These are phyloP conservation scores for Drosophila funebris DNA, from an alignment of 1,140 invertebrate genomes.

Conservation along the genomic window DNA sequence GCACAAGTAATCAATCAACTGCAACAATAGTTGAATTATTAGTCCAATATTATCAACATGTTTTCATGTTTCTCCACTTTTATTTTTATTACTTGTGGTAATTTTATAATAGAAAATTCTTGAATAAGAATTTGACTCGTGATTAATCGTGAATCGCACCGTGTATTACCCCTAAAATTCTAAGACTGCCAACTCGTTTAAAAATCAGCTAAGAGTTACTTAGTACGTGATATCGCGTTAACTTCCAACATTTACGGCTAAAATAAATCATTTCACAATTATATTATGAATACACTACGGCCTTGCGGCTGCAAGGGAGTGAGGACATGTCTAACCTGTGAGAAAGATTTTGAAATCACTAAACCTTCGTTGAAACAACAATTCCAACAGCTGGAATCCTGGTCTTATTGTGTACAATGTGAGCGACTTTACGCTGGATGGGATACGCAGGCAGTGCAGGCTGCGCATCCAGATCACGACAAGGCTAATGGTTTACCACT, in stretches of 20 bases:
- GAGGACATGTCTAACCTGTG: slow-evolving; percentile 93
- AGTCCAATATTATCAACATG: too few species aligned
- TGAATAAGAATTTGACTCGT: too few species aligned
- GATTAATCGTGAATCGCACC: not conserved
- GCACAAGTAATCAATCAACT: too few species aligned
- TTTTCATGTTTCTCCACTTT: not conserved
- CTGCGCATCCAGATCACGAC: slow-evolving; percentile 88
- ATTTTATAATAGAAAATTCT: too few species aligned
- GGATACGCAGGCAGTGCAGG: slow-evolving; percentile 85
- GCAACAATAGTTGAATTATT: too few species aligned
- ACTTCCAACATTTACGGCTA: not conserved
- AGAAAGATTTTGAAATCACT: slow-evolving; percentile 87
- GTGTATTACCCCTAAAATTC: not conserved
- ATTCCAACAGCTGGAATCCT: slow-evolving; percentile 85
- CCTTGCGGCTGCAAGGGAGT: slow-evolving; percentile 97
- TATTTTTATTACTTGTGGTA: too few species aligned
- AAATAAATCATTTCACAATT: not conserved
- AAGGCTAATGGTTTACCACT: slow-evolving; percentile 86
- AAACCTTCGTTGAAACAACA: slow-evolving; percentile 83
- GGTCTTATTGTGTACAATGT: slow-evolving; percentile 91
- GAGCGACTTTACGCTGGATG: slow-evolving; percentile 90
- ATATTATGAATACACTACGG: slow-evolving; percentile 88
- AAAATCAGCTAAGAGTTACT: not conserved
- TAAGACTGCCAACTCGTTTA: slow-evolving; percentile 4
- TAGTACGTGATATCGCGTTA: not conserved